These are phyloP conservation scores for Lingula anatina DNA, from an alignment of 2,888 invertebrate species.

Conservation along the genomic window DNA sequence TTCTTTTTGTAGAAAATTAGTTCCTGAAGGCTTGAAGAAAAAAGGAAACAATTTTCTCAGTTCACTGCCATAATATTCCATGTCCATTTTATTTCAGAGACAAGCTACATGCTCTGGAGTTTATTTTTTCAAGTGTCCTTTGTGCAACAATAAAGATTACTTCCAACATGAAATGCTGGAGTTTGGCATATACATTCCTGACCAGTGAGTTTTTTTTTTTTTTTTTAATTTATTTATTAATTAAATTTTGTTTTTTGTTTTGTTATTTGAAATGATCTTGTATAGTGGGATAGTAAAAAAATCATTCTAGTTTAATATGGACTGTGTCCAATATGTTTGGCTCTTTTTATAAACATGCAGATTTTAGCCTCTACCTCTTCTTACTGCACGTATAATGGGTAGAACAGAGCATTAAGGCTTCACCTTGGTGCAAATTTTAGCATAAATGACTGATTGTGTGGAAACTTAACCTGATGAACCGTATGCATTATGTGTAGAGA, in stretches of 20 bases:
- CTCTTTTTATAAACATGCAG: not conserved
- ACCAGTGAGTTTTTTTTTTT: slow-evolving; percentile 60
- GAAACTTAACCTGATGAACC: too few species aligned
- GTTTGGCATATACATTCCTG: slow-evolving; percentile 74
- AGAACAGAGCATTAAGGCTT: too few species aligned
- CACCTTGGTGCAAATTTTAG: too few species aligned
- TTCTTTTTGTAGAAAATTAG: not conserved
- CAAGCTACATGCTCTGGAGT: slow-evolving; percentile 69
- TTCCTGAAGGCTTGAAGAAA: not conserved
- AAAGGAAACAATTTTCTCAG: too few species aligned
- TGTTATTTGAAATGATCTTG: not conserved
- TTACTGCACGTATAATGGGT: not conserved
- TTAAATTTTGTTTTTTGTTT: not conserved
- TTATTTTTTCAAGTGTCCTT: slow-evolving; percentile 78
- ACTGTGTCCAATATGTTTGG: too few species aligned
- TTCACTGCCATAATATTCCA: too few species aligned
- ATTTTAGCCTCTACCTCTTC: not conserved
- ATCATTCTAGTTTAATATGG: too few species aligned
- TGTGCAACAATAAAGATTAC: slow-evolving; percentile 66
- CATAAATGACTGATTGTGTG: too few species aligned
- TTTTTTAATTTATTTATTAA: not conserved
- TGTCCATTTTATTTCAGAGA: slow-evolving; percentile 55
- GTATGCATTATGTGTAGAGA: slow-evolving; percentile 68
- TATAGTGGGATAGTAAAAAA: too few species aligned
- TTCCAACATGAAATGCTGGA: slow-evolving; percentile 63